Base-by-base conservation (phyloP, 2,888 invertebrate genomes). In the Eledona agricola region DNA sequence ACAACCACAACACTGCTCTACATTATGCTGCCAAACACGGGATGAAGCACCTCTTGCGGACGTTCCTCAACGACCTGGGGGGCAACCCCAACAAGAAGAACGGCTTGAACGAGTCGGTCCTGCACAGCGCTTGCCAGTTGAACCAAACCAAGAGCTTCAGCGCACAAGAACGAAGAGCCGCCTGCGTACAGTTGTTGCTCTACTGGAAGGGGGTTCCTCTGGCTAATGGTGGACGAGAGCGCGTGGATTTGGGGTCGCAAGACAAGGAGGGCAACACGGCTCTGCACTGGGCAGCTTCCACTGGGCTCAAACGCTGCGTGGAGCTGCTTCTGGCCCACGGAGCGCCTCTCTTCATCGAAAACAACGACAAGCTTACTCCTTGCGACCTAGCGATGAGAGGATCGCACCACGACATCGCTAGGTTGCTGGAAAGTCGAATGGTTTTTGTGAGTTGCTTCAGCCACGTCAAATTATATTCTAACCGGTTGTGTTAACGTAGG, bases 51-150 rank as follows among this genome's bases (percentile, higher is more conserved):
- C 72, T 85, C 55, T 70, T 85, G 13, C 75, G 86, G 64, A 82
- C 84, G 52, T 86, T 87, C 69, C 74, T 87, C 13, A 80, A 79
- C 66, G 84, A 86, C 55, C 74, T 83, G 46, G 81, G 81, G 17
- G 86, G 86, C 4, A 86, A 87, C 72, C 86, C 86, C 10, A 87
- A 86, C 72, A 86, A 86, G 72, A 81, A 80, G 53, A 87, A 87
- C 70, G 80, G 77, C 9, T 73, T 77, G 29, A 84, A 85, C 65
- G 84, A 86, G 69, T 84, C 83, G 1, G 80, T 83, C 4, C 72
- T 87, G 51, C 86, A 86, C 68, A 77, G 81, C 60, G 82, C 84
- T 17, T 86, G 86, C 64, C 78, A 79, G 51, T 71, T 80, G 56
- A 72, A 74, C 32, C 73, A 74, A 47, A 77, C 76, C 17, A 76